Base-by-base conservation (phyloP, 2,888 invertebrate species). In the Monopis laevigella region DNA sequence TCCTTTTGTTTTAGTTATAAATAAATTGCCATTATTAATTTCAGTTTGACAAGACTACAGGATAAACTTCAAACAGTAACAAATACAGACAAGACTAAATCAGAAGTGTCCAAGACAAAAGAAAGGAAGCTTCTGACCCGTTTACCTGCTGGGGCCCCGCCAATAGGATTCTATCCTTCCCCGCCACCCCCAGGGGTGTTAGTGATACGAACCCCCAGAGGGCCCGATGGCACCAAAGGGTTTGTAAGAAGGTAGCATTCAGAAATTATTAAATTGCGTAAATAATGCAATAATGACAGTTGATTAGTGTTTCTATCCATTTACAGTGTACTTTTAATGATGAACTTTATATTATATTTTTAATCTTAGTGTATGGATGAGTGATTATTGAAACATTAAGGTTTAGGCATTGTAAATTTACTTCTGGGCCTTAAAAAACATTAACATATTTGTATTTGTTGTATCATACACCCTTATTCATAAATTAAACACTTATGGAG, bases 171-270 rank as follows among this genome's bases (percentile, higher is more conserved):
- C 19, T 75, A 70, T 51, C 75, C 73, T 1, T 78, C 73, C 3
- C 80, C 80, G 0, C 70, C 74, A 1, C 81, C 75, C 0, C 68
- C 75, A 3, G 78, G 81, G 8, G 78, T 82, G 2, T 67, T 77
- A 10, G 82, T 92, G 42, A 82, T 92, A 55, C 82, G 93, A 53
- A 82, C 88, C 59, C 93, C 93, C 1, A 82, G 84, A 52, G 92
- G 92, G 26, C 93, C 93, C 1, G 92, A 93, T 55, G 92, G 91
- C 47, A 88, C 89, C 38, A 80, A 75, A 59, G 78, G 78, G 17
- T 80, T 80, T 50, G 54, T 62, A 47, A 55, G 59, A 43, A 77
- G 78, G 75, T 80, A 80, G 78, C 78, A 74, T 56, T 53, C 6
- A 5, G 24, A 7, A 21, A 21, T 21, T n/a, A n/a, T n/a, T n/a